phyloP scores from a whole-genome alignment of 92 coral and sea anemone species.

The Zoanthus sansibaricus region DNA sequence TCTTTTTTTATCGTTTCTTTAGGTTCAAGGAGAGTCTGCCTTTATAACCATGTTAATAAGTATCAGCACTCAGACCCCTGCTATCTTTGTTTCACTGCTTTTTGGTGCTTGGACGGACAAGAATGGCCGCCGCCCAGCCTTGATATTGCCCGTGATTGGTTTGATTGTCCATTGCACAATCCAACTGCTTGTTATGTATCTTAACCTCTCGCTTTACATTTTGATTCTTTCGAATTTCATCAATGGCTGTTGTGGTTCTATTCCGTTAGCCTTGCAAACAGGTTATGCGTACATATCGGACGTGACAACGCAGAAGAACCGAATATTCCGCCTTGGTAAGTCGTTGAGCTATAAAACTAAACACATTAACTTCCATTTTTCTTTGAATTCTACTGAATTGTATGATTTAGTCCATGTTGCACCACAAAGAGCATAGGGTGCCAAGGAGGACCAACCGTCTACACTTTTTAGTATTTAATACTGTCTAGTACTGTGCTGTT shows the following conservation, averaged over 20 bases:
- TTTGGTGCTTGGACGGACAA: conserved; percentile 13
- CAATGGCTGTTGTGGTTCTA: neutral
- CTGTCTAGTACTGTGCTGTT: too few species aligned
- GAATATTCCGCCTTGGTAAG: conserved; percentile 4
- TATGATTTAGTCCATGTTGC: too few species aligned
- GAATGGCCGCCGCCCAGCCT: conserved; percentile 8
- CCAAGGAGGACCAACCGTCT: too few species aligned
- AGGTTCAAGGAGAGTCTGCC: neutral
- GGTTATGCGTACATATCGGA: neutral
- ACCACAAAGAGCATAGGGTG: too few species aligned
- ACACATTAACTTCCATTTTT: too few species aligned
- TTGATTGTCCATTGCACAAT: neutral
- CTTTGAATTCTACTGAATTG: too few species aligned
- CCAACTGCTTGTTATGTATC: neutral
- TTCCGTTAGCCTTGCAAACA: neutral
- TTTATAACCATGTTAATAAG: neutral
- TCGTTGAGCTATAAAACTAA: neutral
- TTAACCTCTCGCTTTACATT: neutral
- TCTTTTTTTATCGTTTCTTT: neutral
- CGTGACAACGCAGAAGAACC: neutral
- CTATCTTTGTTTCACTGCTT: neutral
- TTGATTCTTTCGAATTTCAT: neutral
- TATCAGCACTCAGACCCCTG: neutral
- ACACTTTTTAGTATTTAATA: too few species aligned
- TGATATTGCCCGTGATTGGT: conserved; percentile 1